Percentiles rank a stretch among this genome's conserved stretches.
These are phyloP conservation scores for Sisyra nigra DNA, from an alignment of 2,888 invertebrate genomes.

Conservation along the genomic window DNA sequence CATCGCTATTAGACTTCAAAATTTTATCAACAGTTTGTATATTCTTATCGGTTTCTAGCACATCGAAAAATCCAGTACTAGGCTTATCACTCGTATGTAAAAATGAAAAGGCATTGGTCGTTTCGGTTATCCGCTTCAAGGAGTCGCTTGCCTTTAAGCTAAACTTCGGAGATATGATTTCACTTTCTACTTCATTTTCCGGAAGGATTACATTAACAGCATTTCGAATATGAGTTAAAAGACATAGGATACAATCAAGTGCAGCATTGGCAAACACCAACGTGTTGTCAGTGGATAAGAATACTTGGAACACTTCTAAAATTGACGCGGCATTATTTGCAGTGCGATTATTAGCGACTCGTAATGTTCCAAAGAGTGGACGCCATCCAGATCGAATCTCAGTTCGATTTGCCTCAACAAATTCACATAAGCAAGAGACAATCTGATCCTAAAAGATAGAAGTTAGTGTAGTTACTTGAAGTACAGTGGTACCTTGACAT, in stretches of 20 bases:
- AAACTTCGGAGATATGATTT: slow-evolving; percentile 18
- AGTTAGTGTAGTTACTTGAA: too few species aligned
- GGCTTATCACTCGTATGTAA: slow-evolving; percentile 24
- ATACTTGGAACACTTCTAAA: slow-evolving; percentile 85
- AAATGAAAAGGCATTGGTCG: slow-evolving; percentile 7
- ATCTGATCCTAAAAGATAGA: slow-evolving; percentile 55
- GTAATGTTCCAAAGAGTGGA: slow-evolving; percentile 82
- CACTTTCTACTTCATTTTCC: slow-evolving; percentile 26
- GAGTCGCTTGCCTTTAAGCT: too few species aligned
- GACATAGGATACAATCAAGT: slow-evolving; percentile 81
- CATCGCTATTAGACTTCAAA: slow-evolving; percentile 1
- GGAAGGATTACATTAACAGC: slow-evolving; percentile 34
- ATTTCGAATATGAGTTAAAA: slow-evolving; percentile 61
- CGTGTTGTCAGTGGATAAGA: slow-evolving; percentile 83
- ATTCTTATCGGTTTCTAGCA: slow-evolving; percentile 11
- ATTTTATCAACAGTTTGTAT: slow-evolving; percentile 1
- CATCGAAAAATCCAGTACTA: slow-evolving; percentile 18
- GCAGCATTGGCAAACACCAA: slow-evolving; percentile 89
- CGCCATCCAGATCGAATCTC: slow-evolving; percentile 95
- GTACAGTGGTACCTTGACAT: too few species aligned
- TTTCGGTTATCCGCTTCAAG: slow-evolving; percentile 17
- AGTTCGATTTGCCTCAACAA: slow-evolving; percentile 84
- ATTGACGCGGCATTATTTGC: slow-evolving; percentile 55
- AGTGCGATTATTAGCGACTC: slow-evolving; percentile 58
- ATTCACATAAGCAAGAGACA: slow-evolving; percentile 87